Percentiles rank a stretch among this genome's conserved stretches.
Evolutionary conservation across 2,113 vertebrate species (phyloP).

Genomic region (Neofelis nebulosa): DNA sequence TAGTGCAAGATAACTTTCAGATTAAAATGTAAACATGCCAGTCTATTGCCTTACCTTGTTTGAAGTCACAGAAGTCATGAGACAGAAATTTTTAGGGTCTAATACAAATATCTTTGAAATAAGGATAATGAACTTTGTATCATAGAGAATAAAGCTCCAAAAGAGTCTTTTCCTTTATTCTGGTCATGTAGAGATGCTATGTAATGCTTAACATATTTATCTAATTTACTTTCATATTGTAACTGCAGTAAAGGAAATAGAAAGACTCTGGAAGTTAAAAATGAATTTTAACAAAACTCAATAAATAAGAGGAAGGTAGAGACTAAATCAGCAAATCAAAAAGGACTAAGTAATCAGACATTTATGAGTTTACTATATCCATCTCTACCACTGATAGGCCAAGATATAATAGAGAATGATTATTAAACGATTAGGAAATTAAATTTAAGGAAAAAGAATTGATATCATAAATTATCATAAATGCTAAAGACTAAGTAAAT

Average conservation of each 20-base stretch:
- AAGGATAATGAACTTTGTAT: conserved; percentile 22
- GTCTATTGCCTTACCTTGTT: conserved; percentile 37
- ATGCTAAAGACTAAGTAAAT: neutral
- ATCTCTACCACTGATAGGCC: neutral
- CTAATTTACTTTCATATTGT: conserved; percentile 17
- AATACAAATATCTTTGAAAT: neutral
- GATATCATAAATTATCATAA: neutral
- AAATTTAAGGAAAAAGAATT: neutral
- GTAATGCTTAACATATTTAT: neutral
- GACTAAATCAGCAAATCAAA: neutral
- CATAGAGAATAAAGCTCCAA: neutral
- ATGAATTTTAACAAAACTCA: neutral
- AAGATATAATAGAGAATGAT: neutral
- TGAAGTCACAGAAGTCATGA: neutral
- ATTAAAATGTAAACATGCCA: conserved; percentile 66
- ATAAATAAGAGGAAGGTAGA: neutral
- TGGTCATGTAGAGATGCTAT: neutral
- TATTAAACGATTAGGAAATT: neutral
- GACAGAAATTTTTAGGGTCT: neutral
- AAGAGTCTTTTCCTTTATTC: conserved; percentile 5
- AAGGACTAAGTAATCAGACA: neutral
- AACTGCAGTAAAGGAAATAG: neutral
- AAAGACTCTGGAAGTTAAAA: neutral
- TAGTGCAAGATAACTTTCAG: conserved; percentile 9
- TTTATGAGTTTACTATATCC: neutral